Evolutionary conservation across 2,113 vertebrate species (phyloP).

Genomic region (Rhea americana): DNA sequence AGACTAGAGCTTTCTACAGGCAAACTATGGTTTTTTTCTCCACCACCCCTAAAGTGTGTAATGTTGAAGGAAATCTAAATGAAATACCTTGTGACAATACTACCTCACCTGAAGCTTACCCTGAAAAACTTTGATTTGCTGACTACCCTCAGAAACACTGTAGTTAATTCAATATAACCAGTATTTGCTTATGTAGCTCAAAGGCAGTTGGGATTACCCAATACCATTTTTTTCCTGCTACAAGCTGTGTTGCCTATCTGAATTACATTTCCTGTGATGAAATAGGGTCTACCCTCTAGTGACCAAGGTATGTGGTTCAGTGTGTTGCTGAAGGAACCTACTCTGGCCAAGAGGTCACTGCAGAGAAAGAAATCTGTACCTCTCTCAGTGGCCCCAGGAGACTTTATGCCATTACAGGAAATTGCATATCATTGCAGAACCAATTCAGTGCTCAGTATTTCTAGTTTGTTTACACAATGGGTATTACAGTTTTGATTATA

Average conservation of each 20-base stretch:
- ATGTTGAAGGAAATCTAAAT: too few relatives aligned
- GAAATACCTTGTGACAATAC: background rate
- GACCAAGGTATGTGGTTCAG: background rate
- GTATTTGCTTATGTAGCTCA: background rate
- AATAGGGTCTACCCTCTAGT: background rate
- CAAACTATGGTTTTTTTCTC: too few relatives aligned
- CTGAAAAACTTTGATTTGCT: background rate
- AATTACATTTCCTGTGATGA: background rate
- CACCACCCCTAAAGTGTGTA: too few relatives aligned
- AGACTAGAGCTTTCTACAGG: too few relatives aligned
- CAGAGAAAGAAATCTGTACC: background rate
- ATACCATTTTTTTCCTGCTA: background rate
- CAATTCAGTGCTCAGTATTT: background rate
- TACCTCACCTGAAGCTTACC: background rate
- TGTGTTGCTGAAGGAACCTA: background rate
- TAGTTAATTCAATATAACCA: background rate
- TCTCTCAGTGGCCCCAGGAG: background rate
- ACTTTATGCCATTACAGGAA: background rate
- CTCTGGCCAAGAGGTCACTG: background rate
- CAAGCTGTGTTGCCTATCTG: background rate
- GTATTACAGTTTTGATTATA: background rate
- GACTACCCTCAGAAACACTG: background rate
- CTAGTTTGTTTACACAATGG: background rate
- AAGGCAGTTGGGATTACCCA: background rate
- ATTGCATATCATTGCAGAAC: background rate